Conservation (phyloP, 92 coral and sea anemone species). For the Bergia puertoricense region DNA sequence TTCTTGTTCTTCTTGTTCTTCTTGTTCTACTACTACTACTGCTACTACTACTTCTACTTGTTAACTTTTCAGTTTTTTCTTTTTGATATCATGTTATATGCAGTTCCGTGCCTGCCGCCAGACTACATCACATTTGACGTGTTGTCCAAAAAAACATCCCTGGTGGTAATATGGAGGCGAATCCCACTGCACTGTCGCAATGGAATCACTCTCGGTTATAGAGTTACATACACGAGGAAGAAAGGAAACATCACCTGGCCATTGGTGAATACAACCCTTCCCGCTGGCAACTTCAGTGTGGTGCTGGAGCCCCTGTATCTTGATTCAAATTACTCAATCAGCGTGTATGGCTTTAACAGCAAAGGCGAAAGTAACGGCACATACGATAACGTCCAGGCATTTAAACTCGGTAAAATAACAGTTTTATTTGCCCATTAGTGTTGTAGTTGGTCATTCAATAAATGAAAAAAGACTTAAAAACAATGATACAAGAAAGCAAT, state of each 20-base stretch:
- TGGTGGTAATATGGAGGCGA: not conserved
- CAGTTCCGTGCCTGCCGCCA: slow-evolving; percentile 5
- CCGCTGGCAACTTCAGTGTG: not conserved
- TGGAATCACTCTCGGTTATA: slow-evolving; percentile 10
- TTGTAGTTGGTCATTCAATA: not conserved
- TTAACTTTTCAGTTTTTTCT: not conserved
- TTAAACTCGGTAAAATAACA: not conserved
- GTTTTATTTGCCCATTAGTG: not conserved
- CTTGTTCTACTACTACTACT: not conserved
- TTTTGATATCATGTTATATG: not conserved
- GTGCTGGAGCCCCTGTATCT: not conserved
- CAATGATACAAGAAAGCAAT: not conserved
- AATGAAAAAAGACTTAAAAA: not conserved
- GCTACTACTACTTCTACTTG: not conserved
- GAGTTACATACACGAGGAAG: not conserved
- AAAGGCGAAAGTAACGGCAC: slow-evolving; percentile 12
- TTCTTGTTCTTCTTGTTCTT: not conserved
- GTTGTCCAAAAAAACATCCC: not conserved
- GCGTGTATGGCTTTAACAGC: slow-evolving; percentile 1
- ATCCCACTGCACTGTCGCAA: slow-evolving; percentile 5
- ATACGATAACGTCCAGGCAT: not conserved
- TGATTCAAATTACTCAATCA: slow-evolving; percentile 6
- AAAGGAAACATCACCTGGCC: not conserved
- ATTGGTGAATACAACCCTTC: not conserved
- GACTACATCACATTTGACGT: slow-evolving; percentile 6